Percentiles rank a stretch among this genome's conserved stretches.
phyloP scores from a whole-genome alignment of 2,113 vertebrate genomes.

The Prionailurus bengalensis region DNA sequence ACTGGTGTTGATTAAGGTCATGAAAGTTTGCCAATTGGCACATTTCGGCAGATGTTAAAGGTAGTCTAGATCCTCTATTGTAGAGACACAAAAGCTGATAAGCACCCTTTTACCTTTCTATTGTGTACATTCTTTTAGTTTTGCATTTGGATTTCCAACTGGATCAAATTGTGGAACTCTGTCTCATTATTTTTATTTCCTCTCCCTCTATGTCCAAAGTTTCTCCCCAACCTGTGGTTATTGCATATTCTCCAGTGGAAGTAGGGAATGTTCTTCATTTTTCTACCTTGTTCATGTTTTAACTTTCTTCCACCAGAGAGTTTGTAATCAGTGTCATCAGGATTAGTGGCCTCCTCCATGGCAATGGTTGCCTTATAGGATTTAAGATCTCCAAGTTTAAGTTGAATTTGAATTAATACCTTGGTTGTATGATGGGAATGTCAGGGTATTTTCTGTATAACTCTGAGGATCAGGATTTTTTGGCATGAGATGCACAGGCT shows the following conservation, averaged over 20 bases:
- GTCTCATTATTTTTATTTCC: neutral
- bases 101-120: neutral
- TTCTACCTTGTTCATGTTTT: neutral
- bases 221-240: neutral
- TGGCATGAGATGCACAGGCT: neutral
- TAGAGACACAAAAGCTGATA: neutral
- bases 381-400: neutral
- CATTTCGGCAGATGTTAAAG: neutral
- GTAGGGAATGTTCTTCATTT: neutral
- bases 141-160: neutral
- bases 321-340: neutral
- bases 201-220: neutral
- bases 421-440: neutral
- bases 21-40: neutral
- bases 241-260: neutral
- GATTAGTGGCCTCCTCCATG: neutral
- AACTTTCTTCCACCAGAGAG: neutral
- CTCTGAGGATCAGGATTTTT: neutral
- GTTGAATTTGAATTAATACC: neutral
- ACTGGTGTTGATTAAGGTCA: neutral
- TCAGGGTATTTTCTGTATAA: neutral
- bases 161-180: neutral
- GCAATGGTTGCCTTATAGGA: neutral
- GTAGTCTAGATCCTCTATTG: neutral
- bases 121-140: neutral